Evolutionary conservation across 2,113 vertebrate genomes (phyloP).

Genomic region (Siniperca chuatsi): DNA sequence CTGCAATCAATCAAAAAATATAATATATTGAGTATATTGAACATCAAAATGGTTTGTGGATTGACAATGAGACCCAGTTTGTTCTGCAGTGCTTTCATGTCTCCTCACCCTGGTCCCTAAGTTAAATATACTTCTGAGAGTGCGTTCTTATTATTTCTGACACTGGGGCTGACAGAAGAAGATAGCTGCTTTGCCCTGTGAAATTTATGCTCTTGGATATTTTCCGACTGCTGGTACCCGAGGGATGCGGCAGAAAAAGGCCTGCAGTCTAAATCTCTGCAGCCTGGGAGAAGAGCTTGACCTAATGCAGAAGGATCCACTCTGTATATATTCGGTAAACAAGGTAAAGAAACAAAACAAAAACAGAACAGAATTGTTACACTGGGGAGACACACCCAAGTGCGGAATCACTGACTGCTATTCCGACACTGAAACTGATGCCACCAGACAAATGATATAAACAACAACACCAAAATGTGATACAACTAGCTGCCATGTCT

Average conservation of each 20-base stretch:
- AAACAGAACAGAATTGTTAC: not conserved
- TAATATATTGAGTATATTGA: not conserved
- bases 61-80: slow-evolving; percentile 26
- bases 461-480: slow-evolving; percentile 42
- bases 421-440: slow-evolving; percentile 25
- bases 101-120: slow-evolving; percentile 11
- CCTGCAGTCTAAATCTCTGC: slow-evolving; percentile 35
- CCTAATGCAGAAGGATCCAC: slow-evolving; percentile 23
- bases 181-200: slow-evolving; percentile 39
- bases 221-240: slow-evolving; percentile 41
- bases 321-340: slow-evolving; percentile 34
- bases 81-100: slow-evolving; percentile 43
- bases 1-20: slow-evolving; percentile 32
- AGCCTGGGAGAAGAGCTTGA: slow-evolving; percentile 33
- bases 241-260: slow-evolving; percentile 37
- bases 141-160: slow-evolving; percentile 53
- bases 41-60: slow-evolving; percentile 32
- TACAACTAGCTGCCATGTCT: slow-evolving; percentile 50
- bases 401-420: slow-evolving; percentile 39
- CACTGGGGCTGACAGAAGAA: slow-evolving; percentile 52
- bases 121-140: slow-evolving; percentile 52
- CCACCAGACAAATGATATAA: slow-evolving; percentile 42
- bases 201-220: slow-evolving; percentile 52
- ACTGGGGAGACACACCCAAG: slow-evolving; percentile 12
- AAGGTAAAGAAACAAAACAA: slow-evolving; percentile 10